These are phyloP conservation scores for Chrysomela aeneicollis DNA, from an alignment of 2,888 invertebrate genomes.

Conservation along the genomic window DNA sequence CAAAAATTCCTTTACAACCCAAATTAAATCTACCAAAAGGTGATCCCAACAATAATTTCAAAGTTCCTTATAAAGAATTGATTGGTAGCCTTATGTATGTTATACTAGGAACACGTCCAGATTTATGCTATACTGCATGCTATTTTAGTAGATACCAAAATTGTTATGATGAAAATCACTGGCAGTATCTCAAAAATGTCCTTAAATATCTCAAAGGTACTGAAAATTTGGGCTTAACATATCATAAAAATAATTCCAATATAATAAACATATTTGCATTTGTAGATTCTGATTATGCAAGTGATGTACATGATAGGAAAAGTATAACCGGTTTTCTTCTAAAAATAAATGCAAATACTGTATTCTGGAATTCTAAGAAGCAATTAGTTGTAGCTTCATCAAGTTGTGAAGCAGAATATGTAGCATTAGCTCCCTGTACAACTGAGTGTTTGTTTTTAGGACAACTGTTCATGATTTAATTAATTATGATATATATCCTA, in stretches of 20 bases:
- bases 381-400: slow-evolving; percentile 33
- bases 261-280: slow-evolving; percentile 18
- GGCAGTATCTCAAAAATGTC: slow-evolving; percentile 30
- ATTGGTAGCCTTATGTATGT: not conserved
- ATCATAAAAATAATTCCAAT: slow-evolving; percentile 12
- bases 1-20: slow-evolving; percentile 22
- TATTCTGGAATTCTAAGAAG: slow-evolving; percentile 37
- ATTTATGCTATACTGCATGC: slow-evolving; percentile 33
- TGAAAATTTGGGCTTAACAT: slow-evolving; percentile 28
- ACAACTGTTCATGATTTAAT: slow-evolving; percentile 31
- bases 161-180: slow-evolving; percentile 29
- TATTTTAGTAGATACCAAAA: slow-evolving; percentile 42
- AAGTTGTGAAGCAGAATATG: slow-evolving; percentile 38
- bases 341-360: slow-evolving; percentile 31
- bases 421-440: slow-evolving; percentile 34
- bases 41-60: not conserved
- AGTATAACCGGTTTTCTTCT: slow-evolving; percentile 33
- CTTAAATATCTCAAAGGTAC: slow-evolving; percentile 20
- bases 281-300: slow-evolving; percentile 39
- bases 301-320: slow-evolving; percentile 29
- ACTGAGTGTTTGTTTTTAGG: slow-evolving; percentile 36
- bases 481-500: slow-evolving; percentile 21
- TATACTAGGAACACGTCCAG: slow-evolving; percentile 35
- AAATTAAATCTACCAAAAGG: slow-evolving; percentile 20
- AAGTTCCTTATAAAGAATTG: slow-evolving; percentile 29